These are phyloP conservation scores for Ophthalmolycus amberensis DNA, from an alignment of 2,113 vertebrate species.

Conservation along the genomic window DNA sequence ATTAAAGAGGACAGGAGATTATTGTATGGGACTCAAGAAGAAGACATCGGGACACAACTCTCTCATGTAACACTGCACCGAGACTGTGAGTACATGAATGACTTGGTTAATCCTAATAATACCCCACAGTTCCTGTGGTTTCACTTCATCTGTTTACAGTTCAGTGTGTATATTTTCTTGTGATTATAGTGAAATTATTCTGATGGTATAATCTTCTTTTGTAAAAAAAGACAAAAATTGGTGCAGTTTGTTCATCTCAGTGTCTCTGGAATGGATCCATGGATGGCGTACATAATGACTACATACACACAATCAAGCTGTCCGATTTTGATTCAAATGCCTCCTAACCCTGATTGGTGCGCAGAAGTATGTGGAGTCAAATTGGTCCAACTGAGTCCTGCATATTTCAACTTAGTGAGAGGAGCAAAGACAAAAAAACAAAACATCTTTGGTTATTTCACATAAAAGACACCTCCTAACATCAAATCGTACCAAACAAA, in stretches of 20 bases:
- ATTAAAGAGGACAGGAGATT: conserved; percentile 72
- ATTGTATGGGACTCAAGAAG: conserved; percentile 41
- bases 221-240: background rate
- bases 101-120: conserved; percentile 17
- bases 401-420: background rate
- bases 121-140: background rate
- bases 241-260: background rate
- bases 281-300: background rate
- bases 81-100: conserved; percentile 8
- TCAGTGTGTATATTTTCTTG: background rate
- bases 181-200: background rate
- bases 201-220: background rate
- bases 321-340: background rate
- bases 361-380: background rate
- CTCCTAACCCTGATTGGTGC: background rate
- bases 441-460: background rate
- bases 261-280: background rate
- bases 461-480: background rate
- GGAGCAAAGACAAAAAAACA: background rate
- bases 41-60: conserved; percentile 46
- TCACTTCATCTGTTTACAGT: background rate
- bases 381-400: background rate
- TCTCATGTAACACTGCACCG: conserved; percentile 18
- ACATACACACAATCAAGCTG: background rate
- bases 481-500: background rate